Conservation (phyloP, 2,797 vertebrate genomes). For the Lacerta bilineata region DNA sequence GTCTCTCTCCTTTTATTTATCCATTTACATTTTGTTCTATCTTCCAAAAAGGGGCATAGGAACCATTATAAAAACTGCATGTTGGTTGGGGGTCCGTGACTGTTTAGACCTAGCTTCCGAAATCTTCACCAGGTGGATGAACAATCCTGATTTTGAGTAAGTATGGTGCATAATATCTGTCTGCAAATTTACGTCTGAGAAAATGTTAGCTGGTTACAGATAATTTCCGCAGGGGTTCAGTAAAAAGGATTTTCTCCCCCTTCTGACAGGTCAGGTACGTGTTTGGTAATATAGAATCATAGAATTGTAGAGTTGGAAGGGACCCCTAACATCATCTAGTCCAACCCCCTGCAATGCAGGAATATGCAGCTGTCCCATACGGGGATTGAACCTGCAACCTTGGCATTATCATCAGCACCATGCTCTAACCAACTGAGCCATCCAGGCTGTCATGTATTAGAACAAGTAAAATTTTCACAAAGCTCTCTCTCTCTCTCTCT, state of each 20-base stretch:
- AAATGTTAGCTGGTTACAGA: not conserved
- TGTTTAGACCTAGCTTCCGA: constrained; percentile 80
- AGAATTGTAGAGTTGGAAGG: no score
- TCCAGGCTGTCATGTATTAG: not conserved
- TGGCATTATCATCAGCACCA: no score
- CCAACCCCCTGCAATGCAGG: no score
- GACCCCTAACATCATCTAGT: no score
- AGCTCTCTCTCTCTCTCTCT: no score
- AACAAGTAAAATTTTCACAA: not conserved
- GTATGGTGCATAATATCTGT: constrained; percentile 34
- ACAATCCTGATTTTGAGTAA: constrained; percentile 75
- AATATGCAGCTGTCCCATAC: no score
- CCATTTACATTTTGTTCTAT: constrained; percentile 63
- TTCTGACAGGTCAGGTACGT: not conserved
- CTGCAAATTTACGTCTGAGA: not conserved
- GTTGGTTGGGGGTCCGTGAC: constrained; percentile 80
- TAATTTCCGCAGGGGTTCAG: not conserved
- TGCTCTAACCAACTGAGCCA: no score
- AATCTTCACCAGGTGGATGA: constrained; percentile 80
- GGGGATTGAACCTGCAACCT: no score
- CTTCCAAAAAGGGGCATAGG: constrained; percentile 75
- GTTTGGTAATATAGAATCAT: no score
- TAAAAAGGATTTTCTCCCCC: not conserved
- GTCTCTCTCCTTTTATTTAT: not conserved
- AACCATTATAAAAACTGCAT: constrained; percentile 70